Conservation (phyloP, 2,797 vertebrate species). For the Enteromius trimaculatus region DNA sequence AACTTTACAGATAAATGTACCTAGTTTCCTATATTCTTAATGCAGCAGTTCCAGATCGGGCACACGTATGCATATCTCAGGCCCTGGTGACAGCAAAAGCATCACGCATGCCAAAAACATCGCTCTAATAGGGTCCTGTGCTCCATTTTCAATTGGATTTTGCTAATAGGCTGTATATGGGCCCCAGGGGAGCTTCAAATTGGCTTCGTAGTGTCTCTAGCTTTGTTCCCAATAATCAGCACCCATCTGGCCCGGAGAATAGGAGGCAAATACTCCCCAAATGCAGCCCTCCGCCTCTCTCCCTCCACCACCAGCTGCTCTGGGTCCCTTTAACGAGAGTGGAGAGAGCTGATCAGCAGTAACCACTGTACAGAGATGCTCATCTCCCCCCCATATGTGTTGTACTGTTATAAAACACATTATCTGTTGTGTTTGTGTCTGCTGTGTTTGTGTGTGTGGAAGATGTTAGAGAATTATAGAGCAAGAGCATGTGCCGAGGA, state of each 20-base stretch:
- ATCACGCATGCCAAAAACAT: constrained; percentile 56
- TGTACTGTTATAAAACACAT: constrained; percentile 9
- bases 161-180: constrained; percentile 64
- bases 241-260: constrained; percentile 65
- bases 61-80: constrained; percentile 43
- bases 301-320: constrained; percentile 61
- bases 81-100: constrained; percentile 53
- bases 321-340: constrained; percentile 60
- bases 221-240: constrained; percentile 65
- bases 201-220: constrained; percentile 64
- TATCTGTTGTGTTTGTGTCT: background rate
- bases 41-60: constrained; percentile 39
- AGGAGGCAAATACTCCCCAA: constrained; percentile 60
- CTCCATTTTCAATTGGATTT: constrained; percentile 65
- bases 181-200: constrained; percentile 58
- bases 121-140: constrained; percentile 58
- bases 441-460: no score
- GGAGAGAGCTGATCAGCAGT: constrained; percentile 66
- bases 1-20: constrained; percentile 30
- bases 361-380: constrained; percentile 44
- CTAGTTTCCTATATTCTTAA: constrained; percentile 27
- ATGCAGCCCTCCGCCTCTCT: constrained; percentile 30
- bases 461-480: background rate
- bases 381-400: constrained; percentile 36
- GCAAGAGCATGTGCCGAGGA: constrained; percentile 3